phyloP scores from a whole-genome alignment of 2,888 invertebrate genomes.

The Mythimna lalbum region DNA sequence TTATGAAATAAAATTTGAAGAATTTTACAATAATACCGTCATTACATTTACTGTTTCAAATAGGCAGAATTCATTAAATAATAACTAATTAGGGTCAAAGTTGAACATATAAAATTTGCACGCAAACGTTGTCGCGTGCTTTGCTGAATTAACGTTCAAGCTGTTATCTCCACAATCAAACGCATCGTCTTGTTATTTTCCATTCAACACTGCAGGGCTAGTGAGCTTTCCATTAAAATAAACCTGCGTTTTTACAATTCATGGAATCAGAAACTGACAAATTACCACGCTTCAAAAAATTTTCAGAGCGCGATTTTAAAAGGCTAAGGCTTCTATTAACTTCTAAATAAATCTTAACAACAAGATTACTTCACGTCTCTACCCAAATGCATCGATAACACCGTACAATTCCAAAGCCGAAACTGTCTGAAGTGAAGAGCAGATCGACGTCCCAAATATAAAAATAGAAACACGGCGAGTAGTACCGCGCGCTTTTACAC shows the following conservation, averaged over 20 bases:
- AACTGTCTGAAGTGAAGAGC: slow-evolving; percentile 79
- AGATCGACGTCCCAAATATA: slow-evolving; percentile 80
- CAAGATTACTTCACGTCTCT: slow-evolving; percentile 21
- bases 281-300: background rate
- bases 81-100: slow-evolving; percentile 36
- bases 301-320: background rate
- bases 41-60: background rate
- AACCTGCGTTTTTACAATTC: background rate
- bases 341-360: slow-evolving; percentile 5
- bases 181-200: slow-evolving; percentile 25
- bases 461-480: slow-evolving; percentile 82
- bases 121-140: slow-evolving; percentile 34
- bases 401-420: slow-evolving; percentile 56
- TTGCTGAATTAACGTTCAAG: background rate
- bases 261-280: slow-evolving; percentile 2
- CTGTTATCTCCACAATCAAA: slow-evolving; percentile 14
- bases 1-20: no score
- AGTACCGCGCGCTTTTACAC: slow-evolving; percentile 72
- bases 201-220: slow-evolving; percentile 30
- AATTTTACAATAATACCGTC: background rate
- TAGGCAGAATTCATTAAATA: slow-evolving; percentile 26
- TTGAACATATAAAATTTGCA: slow-evolving; percentile 9
- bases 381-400: slow-evolving; percentile 46
- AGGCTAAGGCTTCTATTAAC: background rate
- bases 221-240: slow-evolving; percentile 34